Evolutionary conservation across 2,113 vertebrate species (phyloP).

Genomic region (Stomatorhinus ivindoensis): DNA sequence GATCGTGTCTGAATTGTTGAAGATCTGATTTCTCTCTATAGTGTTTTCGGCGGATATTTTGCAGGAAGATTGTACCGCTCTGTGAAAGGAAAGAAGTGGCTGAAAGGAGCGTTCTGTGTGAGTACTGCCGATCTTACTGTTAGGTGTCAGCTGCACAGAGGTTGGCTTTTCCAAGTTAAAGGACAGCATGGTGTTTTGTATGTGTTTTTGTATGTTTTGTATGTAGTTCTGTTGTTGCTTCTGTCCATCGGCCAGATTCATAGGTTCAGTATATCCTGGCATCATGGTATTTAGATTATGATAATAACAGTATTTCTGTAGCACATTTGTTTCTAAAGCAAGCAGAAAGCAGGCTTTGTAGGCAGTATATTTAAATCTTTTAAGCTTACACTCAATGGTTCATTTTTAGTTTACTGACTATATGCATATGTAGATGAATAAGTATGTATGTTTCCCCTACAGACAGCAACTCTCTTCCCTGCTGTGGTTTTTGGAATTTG

Average conservation of each 20-base stretch:
- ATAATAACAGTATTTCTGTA: not conserved
- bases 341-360: not conserved
- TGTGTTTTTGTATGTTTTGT: not conserved
- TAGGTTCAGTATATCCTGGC: not conserved
- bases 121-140: conserved; percentile 41
- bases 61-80: conserved; percentile 92
- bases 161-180: not conserved
- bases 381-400: not conserved
- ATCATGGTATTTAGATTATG: not conserved
- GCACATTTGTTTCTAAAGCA: not conserved
- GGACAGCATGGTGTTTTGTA: not conserved
- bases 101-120: conserved; percentile 96
- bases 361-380: not conserved
- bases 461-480: conserved; percentile 90
- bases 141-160: not conserved
- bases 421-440: not conserved
- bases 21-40: conserved; percentile 37
- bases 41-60: conserved; percentile 92
- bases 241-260: not conserved
- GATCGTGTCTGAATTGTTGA: not conserved
- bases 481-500: conserved; percentile 86
- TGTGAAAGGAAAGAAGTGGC: conserved; percentile 94
- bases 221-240: not conserved
- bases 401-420: not conserved
- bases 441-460: conserved; percentile 24